Conservation (phyloP, 2,113 vertebrate genomes). For the Pao palembangensis region DNA sequence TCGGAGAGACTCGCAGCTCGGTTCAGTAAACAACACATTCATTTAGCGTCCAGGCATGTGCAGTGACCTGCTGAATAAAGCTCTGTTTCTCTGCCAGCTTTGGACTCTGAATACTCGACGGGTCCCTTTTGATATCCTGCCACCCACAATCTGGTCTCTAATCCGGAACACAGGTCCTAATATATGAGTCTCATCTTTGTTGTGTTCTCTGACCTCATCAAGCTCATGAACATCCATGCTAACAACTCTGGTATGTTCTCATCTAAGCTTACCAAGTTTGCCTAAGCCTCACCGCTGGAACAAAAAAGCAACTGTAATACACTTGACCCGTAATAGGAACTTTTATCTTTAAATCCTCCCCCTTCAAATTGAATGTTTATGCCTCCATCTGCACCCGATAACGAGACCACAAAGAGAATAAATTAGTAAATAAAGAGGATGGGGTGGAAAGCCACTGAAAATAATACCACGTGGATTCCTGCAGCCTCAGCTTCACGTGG, state of each 20-base stretch:
- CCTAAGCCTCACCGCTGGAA: not conserved
- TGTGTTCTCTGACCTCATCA: no score
- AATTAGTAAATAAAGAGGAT: not conserved
- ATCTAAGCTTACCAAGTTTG: not conserved
- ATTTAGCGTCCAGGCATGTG: not conserved
- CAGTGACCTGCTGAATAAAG: not conserved
- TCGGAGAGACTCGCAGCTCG: not conserved
- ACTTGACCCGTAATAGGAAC: not conserved
- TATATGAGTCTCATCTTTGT: no score
- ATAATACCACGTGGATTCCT: conserved; percentile 22
- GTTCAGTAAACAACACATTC: not conserved
- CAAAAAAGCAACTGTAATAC: not conserved
- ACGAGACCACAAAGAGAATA: conserved; percentile 5
- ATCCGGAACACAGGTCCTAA: not conserved
- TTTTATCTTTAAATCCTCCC: conserved; percentile 1
- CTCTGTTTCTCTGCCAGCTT: not conserved
- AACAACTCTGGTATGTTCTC: not conserved
- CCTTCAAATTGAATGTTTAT: conserved; percentile 13
- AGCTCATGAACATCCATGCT: no score
- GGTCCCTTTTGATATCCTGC: not conserved
- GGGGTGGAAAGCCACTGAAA: conserved; percentile 13
- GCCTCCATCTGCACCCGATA: not conserved
- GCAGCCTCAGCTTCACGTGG: conserved; percentile 15
- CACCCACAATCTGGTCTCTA: not conserved
- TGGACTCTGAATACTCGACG: not conserved